Percentiles rank a stretch among this genome's conserved stretches.
Evolutionary conservation across 2,113 vertebrate species (phyloP).

Genomic region (Oreochromis aureus): DNA sequence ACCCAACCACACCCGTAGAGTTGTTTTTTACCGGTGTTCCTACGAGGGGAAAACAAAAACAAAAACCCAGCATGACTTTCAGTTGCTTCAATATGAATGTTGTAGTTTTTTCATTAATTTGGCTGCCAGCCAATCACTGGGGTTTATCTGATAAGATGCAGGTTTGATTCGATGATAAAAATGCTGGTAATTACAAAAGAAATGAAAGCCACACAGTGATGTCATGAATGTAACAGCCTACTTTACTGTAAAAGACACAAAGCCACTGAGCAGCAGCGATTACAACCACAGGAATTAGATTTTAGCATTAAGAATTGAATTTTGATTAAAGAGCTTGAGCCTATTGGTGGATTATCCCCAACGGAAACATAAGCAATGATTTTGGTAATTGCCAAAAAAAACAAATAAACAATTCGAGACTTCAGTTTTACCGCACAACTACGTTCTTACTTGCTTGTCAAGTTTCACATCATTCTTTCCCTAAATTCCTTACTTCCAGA

Average conservation of each 20-base stretch:
- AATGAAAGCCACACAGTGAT: not conserved
- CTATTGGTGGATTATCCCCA: not conserved
- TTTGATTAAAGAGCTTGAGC: not conserved
- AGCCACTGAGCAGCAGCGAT: not conserved
- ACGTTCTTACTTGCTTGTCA: not conserved
- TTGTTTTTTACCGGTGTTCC: conserved; percentile 80
- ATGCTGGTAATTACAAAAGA: not conserved
- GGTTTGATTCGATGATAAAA: not conserved
- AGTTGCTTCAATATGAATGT: not conserved
- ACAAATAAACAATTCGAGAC: not conserved
- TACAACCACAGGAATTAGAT: not conserved
- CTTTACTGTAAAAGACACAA: not conserved
- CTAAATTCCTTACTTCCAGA: not conserved
- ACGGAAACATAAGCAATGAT: not conserved
- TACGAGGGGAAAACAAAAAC: conserved; percentile 33
- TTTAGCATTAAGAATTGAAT: not conserved
- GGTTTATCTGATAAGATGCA: not conserved
- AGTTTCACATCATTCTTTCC: not conserved
- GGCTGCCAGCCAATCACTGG: not conserved
- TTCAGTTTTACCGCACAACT: not conserved
- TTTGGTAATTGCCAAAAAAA: not conserved
- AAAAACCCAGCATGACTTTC: not conserved
- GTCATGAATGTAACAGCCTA: not conserved
- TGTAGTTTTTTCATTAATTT: not conserved
- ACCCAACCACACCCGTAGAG: conserved; percentile 82